Evolutionary conservation across 30 jellyfish, hydroid and myxozoan species (phyloP).

Genomic region (Cassiopea xamachana): DNA sequence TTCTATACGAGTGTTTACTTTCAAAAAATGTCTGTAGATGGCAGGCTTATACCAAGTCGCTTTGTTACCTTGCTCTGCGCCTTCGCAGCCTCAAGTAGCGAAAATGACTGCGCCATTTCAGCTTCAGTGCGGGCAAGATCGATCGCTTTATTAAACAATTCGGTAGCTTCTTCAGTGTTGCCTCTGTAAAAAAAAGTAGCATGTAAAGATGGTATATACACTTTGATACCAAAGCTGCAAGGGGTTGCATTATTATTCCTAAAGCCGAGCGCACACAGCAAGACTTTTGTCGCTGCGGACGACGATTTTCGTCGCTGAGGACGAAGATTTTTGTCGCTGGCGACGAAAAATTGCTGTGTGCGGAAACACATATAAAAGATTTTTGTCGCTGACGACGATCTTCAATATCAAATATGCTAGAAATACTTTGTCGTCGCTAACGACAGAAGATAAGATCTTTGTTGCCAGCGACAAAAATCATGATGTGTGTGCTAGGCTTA

Average conservation of each 20-base stretch:
- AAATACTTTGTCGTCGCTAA: too few relatives aligned
- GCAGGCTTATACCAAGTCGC: slow-evolving; percentile 84
- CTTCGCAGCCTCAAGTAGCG: slow-evolving; percentile 96
- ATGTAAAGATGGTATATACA: not conserved
- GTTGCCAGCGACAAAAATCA: too few relatives aligned
- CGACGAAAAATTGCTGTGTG: too few relatives aligned
- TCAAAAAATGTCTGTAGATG: slow-evolving; percentile 44
- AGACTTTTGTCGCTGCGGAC: too few relatives aligned
- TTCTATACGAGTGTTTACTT: not conserved
- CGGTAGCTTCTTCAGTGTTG: slow-evolving; percentile 83
- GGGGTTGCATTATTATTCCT: not conserved
- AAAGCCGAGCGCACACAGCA: too few relatives aligned
- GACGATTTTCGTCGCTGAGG: too few relatives aligned
- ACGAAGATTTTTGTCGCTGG: too few relatives aligned
- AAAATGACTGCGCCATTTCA: slow-evolving; percentile 97
- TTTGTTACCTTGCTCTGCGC: slow-evolving; percentile 91
- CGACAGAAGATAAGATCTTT: too few relatives aligned
- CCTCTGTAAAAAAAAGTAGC: slow-evolving; percentile 71
- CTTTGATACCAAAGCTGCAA: not conserved
- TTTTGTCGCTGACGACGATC: too few relatives aligned
- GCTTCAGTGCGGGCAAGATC: slow-evolving; percentile 97
- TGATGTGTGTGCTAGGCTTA: too few relatives aligned
- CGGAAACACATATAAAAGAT: too few relatives aligned
- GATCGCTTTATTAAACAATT: slow-evolving; percentile 80
- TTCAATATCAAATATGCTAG: too few relatives aligned